Percentiles rank a stretch among this genome's conserved stretches.
These are phyloP conservation scores for Pseudomyrmex gracilis DNA, from an alignment of 1,140 invertebrate species.

Conservation along the genomic window DNA sequence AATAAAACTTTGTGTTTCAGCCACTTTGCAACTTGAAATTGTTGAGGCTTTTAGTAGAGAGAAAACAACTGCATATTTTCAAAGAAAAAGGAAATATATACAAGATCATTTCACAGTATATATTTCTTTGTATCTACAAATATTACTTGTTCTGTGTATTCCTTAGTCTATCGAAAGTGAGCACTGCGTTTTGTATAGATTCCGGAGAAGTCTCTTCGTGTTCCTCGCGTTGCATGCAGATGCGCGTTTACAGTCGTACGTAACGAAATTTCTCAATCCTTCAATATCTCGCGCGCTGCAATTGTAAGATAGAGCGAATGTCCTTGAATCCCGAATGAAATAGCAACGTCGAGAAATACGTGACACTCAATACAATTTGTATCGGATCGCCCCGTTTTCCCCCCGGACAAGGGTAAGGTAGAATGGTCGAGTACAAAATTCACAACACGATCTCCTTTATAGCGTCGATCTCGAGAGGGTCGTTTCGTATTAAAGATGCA, in stretches of 20 bases:
- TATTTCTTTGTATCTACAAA: too few species aligned
- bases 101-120: too few species aligned
- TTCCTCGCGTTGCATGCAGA: neutral
- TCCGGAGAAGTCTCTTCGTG: neutral
- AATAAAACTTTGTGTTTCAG: too few species aligned
- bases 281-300: neutral
- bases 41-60: too few species aligned
- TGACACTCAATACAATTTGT: conserved; percentile 70
- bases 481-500: conserved; percentile 66
- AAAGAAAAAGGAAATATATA: too few species aligned
- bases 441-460: conserved; percentile 65
- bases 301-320: conserved; percentile 51
- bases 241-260: neutral
- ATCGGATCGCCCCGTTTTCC: conserved; percentile 68
- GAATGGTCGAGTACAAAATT: conserved; percentile 59
- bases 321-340: conserved; percentile 69
- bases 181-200: neutral
- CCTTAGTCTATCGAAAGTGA: too few species aligned
- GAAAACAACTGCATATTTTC: too few species aligned
- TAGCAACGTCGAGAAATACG: conserved; percentile 62
- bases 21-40: too few species aligned
- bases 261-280: conserved; percentile 33
- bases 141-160: too few species aligned
- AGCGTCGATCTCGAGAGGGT: conserved; percentile 59
- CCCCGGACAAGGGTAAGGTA: conserved; percentile 33